Base-by-base conservation (phyloP, 2,888 invertebrate genomes). In the Dysmachus trigonus region DNA sequence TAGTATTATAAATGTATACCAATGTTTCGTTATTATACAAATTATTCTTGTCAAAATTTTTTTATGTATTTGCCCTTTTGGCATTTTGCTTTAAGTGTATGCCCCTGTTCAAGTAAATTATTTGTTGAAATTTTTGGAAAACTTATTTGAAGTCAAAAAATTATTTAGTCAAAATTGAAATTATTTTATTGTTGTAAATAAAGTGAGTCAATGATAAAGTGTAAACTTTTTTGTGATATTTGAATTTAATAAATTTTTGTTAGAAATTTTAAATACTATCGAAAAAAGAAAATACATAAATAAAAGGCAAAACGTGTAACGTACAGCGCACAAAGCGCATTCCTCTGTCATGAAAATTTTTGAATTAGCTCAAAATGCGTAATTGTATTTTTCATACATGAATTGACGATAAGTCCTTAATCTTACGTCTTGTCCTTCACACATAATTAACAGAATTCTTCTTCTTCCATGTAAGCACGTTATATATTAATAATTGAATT, bases 191-290 rank as follows among this genome's bases (percentile, higher is more conserved):
- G 31, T 35, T 76, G 76, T 76, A 76, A 76, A 76, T 76, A 76
- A 76, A 35, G 38, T 22, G 38, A 35, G 76, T 76, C 76, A 76
- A 76, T 76, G 33, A 73, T 73, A 73, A 73, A 73, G 27, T 33
- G 38, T 22, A 76, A 76, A 76, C 76, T 76, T 76, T 76, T 22
- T 35, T 76, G 76, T 76, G 76, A 76, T 76, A 76, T 76, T 76
- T 76, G 35, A 76, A 76, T 76, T 76, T 76, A 38, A 38, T 76
- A 76, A 76, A 18, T 35, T 76, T 76, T 76, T 35, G 76, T 76
- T 76, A 76, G 22, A 76, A 76, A 76, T 35, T 76, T 76, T 41
- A 18, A 35, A 27, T 35, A 18, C 22, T 38, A 74, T 30, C 33
- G 18, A 35, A 74, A 33, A 33, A 3, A 27, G 27, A 33, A n/a